These are phyloP conservation scores for Prionailurus bengalensis DNA, from an alignment of 2,113 vertebrate species.

Conservation along the genomic window DNA sequence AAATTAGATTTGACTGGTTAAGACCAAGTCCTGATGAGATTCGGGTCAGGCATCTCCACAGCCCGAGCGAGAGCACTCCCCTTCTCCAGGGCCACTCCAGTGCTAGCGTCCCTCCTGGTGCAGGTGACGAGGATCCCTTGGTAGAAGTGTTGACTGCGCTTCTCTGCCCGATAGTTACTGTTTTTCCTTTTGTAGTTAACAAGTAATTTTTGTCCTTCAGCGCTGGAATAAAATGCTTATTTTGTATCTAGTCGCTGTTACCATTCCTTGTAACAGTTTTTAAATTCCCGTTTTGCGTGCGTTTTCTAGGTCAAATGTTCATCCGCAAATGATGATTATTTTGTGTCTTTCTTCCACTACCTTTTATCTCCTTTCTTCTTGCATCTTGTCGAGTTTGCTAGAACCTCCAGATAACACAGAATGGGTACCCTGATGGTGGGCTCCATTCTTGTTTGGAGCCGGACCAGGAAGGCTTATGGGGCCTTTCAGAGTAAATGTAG, in stretches of 20 bases:
- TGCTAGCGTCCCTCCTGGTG: accelerated
- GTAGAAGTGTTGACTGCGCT: accelerated
- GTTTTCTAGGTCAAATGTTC: background rate
- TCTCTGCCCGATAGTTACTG: background rate
- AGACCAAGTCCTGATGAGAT: background rate
- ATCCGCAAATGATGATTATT: background rate
- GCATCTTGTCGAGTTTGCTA: background rate
- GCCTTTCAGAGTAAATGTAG: background rate
- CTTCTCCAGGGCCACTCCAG: background rate
- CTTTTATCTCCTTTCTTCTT: background rate
- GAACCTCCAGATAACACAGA: background rate
- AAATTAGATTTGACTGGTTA: background rate
- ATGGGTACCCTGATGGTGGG: accelerated
- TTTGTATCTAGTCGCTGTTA: background rate
- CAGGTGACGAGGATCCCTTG: accelerated
- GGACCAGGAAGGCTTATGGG: no score
- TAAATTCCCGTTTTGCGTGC: accelerated
- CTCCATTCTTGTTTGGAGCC: background rate
- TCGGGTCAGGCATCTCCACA: background rate
- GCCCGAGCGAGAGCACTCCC: accelerated
- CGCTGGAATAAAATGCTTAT: background rate
- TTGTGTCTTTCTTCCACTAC: background rate
- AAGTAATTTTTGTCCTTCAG: background rate
- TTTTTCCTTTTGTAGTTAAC: background rate
- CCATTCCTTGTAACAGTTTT: background rate